Evolutionary conservation across 2,888 invertebrate genomes (phyloP), one percentile per base, ranked within the genome.

Genomic region (Galerucella nymphaeae): DNA sequence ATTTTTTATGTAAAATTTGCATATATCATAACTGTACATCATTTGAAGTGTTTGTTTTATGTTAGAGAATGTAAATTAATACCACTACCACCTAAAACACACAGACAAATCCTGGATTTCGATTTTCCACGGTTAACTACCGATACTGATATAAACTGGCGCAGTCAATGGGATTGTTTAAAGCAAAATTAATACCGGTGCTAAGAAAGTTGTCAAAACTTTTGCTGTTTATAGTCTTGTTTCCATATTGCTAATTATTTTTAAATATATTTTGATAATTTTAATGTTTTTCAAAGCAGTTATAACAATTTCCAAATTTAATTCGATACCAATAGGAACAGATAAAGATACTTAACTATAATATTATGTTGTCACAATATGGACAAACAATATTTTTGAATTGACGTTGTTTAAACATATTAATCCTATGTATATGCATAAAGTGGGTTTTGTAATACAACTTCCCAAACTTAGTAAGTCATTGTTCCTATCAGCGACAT

Each of bases 401-500:
- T 9, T 6, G 16, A 53, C 16, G 53, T 16, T 53, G 18, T 53
- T 53, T 18, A 16, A 53, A 53, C 53, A 53, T 53, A 18, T 53
- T 53, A 53, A 18, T 53, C 18, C 53, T 9, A 38, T 10, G 14
- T 30, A 18, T 16, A 18, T 16, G 9, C 59, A n/a, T 18, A 53
- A 53, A 30, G 59, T 38, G 59, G 59, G 58, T 14, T 59, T 38
- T 59, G 30, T 59, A 78, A 79, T n/a, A 59, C 59, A 59, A 59
- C 59, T 80, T 65, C 71, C 67, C 77, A 67, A 74, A 75, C 78
- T 71, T 70, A 72, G 74, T 74, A 79, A 78, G 80, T 81, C 80
- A 80, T 80, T 79, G 81, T 81, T 77, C 76, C 59, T 70, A 65
- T 53, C 70, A 75, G 76, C 76, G 76, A 79, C 81, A 77, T 83